Conservation (phyloP, 2,888 invertebrate species). For the Caprella mutica region DNA sequence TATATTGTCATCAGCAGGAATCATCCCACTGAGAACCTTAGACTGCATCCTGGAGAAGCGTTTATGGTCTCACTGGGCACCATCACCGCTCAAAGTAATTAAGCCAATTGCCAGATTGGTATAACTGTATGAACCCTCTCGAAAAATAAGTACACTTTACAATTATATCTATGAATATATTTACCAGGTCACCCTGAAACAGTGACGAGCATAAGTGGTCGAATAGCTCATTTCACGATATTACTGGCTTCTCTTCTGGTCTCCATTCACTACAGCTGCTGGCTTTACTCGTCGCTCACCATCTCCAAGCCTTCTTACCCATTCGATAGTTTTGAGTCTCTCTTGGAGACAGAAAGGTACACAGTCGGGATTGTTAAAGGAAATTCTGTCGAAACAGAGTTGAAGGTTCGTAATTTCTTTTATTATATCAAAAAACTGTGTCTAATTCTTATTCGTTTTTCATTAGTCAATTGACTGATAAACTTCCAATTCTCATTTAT, state of each 20-base stretch:
- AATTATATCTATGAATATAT: no score
- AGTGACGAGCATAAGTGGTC: neutral
- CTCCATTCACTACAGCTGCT: slow-evolving; percentile 16
- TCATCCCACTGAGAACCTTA: neutral
- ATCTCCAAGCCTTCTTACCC: slow-evolving; percentile 15
- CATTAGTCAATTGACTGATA: no score
- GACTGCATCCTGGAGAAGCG: neutral
- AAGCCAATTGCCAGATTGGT: no score
- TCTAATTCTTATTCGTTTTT: no score
- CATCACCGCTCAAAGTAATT: neutral
- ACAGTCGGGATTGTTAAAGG: slow-evolving; percentile 7
- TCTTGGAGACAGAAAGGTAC: slow-evolving; percentile 11
- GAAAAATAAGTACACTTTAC: no score
- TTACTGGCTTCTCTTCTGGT: slow-evolving; percentile 12
- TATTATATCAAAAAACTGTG: no score
- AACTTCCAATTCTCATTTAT: no score
- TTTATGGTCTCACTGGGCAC: neutral
- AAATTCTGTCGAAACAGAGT: neutral
- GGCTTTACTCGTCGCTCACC: slow-evolving; percentile 20
- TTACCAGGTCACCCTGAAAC: no score
- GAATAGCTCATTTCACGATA: slow-evolving; percentile 1
- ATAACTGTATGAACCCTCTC: no score
- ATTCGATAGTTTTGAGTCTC: slow-evolving; percentile 13
- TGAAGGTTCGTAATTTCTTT: slow-evolving; percentile 4
- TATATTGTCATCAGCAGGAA: no score